Evolutionary conservation across 2,888 invertebrate species (phyloP), one percentile per base, ranked within the genome.

Genomic region (Agrypnus murinus): DNA sequence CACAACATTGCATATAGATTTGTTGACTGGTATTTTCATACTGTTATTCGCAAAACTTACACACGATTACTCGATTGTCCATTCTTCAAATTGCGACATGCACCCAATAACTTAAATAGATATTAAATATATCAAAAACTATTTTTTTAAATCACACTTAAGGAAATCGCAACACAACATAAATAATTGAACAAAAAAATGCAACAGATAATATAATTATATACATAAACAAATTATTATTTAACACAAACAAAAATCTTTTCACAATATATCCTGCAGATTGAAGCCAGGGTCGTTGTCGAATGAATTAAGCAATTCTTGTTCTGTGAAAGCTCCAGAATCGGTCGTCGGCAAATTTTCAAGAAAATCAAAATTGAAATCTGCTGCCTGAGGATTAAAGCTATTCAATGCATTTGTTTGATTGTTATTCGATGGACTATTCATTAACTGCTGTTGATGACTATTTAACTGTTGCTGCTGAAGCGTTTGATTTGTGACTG

Each of bases 311-410:
- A 95, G 89, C 74, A 95, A 87, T 83, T 95, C 95, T 84, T 95
- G 94, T 69, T 94, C 93, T 79, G 93, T 92, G 85, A 94, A 92
- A 81, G 90, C 91, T 81, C 90, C 90, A 70, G 93, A 90, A 85
- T 95, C 95, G 59, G 90, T 89, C 77, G 92, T 88, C 65, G 92
- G 92, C 84, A 95, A 89, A 86, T 92, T 93, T 84, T 95, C 95
- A 73, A 95, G 89, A 87, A 95, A 94, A 88, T 95, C 95, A 79
- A 95, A 90, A 85, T 91, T 92, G 85, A 95, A 93, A 86, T 95
- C 94, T 5, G 86, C 83, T 7, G 88, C 83, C 73, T 88, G 84
- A 65, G 87, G 87, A 73, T 87, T 87, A 62, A 87, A 83, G 81
- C 86, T 88, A 80, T 87, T 86, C 79, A 88, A 84, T 78, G 87